phyloP scores from a whole-genome alignment of 2,113 vertebrate genomes.

The Gallinago jamesoni region DNA sequence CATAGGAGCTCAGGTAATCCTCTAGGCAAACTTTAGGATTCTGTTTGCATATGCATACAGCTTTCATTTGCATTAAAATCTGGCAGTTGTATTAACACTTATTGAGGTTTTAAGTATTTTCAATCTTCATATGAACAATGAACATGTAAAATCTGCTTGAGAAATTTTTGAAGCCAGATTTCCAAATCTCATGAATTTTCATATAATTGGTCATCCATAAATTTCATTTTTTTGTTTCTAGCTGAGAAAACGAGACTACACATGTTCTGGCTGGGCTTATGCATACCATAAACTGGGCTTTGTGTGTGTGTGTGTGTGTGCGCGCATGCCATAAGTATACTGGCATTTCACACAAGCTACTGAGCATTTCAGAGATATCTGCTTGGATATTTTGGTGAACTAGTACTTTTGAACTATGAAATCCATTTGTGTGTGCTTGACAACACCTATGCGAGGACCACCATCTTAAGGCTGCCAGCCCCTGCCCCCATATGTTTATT shows the following conservation, averaged over 20 bases:
- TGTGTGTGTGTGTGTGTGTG: neutral
- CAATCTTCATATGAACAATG: neutral
- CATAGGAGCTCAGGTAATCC: neutral
- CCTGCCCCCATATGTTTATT: neutral
- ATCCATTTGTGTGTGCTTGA: neutral
- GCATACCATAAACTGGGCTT: neutral
- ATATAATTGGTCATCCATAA: neutral
- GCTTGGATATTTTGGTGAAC: neutral
- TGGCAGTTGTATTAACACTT: neutral
- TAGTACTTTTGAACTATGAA: neutral
- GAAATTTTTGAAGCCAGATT: neutral
- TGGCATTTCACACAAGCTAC: neutral
- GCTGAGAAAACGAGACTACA: neutral
- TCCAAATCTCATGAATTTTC: neutral
- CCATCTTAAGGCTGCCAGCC: neutral
- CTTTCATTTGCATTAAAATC: neutral
- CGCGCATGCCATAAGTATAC: neutral
- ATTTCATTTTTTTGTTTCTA: neutral
- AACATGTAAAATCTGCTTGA: neutral
- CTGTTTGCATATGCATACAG: neutral
- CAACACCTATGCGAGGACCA: neutral
- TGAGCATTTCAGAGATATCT: neutral
- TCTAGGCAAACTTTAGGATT: neutral
- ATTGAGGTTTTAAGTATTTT: neutral
- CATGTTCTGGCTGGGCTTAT: neutral